Percentiles rank a stretch among this genome's conserved stretches.
Evolutionary conservation across 2,888 invertebrate species (phyloP).

Genomic region (Sthenelais limicola): DNA sequence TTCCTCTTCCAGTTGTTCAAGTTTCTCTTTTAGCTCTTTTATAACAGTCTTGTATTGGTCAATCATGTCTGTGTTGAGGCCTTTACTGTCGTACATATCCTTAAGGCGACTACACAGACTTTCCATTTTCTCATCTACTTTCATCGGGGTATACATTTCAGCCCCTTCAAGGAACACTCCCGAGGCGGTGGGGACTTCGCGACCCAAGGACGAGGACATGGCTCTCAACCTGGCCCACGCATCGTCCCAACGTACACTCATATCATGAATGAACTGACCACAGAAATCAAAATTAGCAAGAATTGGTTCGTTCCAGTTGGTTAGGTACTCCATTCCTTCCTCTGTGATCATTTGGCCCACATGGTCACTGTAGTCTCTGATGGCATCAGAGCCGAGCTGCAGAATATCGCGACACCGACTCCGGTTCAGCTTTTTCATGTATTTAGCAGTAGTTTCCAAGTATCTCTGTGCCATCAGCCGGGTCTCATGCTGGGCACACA

Average conservation of each 20-base stretch:
- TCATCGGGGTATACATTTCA: constrained; percentile 43
- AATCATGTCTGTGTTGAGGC: constrained; percentile 44
- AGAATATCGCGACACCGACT: constrained; percentile 26
- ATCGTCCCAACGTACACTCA: constrained; percentile 54
- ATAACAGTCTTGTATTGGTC: constrained; percentile 47
- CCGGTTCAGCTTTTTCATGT: constrained; percentile 50
- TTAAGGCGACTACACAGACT: constrained; percentile 42
- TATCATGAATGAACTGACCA: constrained; percentile 45
- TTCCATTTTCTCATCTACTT: constrained; percentile 45
- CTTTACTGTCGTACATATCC: constrained; percentile 48
- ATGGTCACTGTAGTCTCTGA: constrained; percentile 44
- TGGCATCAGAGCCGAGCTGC: constrained; percentile 31
- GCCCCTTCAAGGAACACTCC: constrained; percentile 48
- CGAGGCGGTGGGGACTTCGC: constrained; percentile 46
- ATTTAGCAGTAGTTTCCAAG: constrained; percentile 42
- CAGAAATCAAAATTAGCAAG: constrained; percentile 50
- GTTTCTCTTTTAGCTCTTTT: constrained; percentile 46
- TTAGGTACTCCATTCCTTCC: constrained; percentile 43
- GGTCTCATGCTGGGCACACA: constrained; percentile 41
- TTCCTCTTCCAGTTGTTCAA: constrained; percentile 40
- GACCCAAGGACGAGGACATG: constrained; percentile 49
- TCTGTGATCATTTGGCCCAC: constrained; percentile 43
- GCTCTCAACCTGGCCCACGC: constrained; percentile 52
- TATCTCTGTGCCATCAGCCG: constrained; percentile 45
- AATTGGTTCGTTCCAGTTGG: constrained; percentile 43